Base-by-base conservation (phyloP, 2,888 invertebrate genomes). In the Hypselothyrea guttata region DNA sequence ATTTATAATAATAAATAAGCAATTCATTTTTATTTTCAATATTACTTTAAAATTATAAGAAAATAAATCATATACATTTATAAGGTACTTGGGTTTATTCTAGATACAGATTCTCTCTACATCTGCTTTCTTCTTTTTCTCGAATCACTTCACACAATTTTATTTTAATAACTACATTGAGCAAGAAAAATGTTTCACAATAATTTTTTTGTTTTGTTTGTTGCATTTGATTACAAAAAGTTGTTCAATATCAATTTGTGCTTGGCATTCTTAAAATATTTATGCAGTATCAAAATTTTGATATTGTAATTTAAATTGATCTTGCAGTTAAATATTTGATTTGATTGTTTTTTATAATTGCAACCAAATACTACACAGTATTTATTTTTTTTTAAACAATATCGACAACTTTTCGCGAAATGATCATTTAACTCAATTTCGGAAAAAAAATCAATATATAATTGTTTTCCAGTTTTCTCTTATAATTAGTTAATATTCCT, bases 61-160 rank as follows among this genome's bases (percentile, higher is more conserved):
- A 71, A 66, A 22, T 22, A 61, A 68, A 71, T 83, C 68, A 83
- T 79, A 79, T 74, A 83, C 60, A 74, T 74, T 71, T 83, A 81
- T 81, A 79, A 81, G 81, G 81, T 81, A 81, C 81, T 85, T 81
- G 86, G 81, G 84, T 85, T 76, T 71, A 64, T 57, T 62, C 69
- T 66, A 71, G 49, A 74, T 71, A 63, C 65, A 56, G 52, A 62
- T 58, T 57, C 54, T 61, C 62, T 54, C 42, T 53, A 28, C 40
- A 1, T 13, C 12, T 28, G 7, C 13, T 42, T 7, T 13, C 12
- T 28, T 12, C 13, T 42, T 13, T 13, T 11, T 55, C 38, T 60
- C 41, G 34, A 56, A 59, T 52, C 48, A 52, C 44, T 42, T 33
- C 37, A 35, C 53, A 38, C 59, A 53, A 59, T 46, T 51, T 44